These are phyloP conservation scores for Anarhynchus alexandrinus DNA, from an alignment of 2,113 vertebrate genomes.

Conservation along the genomic window DNA sequence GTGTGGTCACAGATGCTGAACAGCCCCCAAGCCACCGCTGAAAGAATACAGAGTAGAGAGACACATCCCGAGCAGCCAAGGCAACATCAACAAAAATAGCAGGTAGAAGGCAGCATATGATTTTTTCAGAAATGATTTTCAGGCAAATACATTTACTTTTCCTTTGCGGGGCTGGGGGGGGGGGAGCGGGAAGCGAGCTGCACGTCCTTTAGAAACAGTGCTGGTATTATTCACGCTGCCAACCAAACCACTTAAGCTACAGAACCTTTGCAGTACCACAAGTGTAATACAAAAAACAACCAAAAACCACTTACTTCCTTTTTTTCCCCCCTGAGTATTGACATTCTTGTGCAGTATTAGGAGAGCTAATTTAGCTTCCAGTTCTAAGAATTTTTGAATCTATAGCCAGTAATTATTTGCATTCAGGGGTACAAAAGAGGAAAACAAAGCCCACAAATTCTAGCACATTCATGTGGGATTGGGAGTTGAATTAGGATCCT, in stretches of 20 bases:
- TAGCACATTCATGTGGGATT: conserved; percentile 86
- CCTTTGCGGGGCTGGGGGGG: not conserved
- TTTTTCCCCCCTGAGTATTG: conserved; percentile 75
- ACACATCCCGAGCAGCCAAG: not conserved
- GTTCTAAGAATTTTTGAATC: conserved; percentile 86
- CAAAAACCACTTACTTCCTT: conserved; percentile 77
- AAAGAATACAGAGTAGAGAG: not conserved
- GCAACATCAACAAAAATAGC: not conserved
- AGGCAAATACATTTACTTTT: conserved; percentile 45
- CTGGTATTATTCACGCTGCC: conserved; percentile 74
- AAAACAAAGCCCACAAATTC: conserved; percentile 85
- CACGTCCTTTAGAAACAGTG: conserved; percentile 64
- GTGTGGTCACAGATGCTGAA: not conserved
- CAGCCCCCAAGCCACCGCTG: not conserved
- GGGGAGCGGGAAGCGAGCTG: not conserved
- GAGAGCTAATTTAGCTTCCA: conserved; percentile 84
- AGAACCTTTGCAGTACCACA: conserved; percentile 76
- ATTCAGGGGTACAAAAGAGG: conserved; percentile 84
- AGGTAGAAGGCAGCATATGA: not conserved
- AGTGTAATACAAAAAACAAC: conserved; percentile 71
- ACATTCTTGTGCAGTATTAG: conserved; percentile 85
- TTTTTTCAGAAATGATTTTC: conserved; percentile 44
- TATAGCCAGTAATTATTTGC: conserved; percentile 87
- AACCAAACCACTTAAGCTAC: conserved; percentile 79
- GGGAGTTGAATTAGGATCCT: conserved; percentile 83